Percentiles rank a stretch among this genome's conserved stretches.
These are phyloP conservation scores for Crepidodera aurea DNA, from an alignment of 2,888 invertebrate genomes.

Conservation along the genomic window DNA sequence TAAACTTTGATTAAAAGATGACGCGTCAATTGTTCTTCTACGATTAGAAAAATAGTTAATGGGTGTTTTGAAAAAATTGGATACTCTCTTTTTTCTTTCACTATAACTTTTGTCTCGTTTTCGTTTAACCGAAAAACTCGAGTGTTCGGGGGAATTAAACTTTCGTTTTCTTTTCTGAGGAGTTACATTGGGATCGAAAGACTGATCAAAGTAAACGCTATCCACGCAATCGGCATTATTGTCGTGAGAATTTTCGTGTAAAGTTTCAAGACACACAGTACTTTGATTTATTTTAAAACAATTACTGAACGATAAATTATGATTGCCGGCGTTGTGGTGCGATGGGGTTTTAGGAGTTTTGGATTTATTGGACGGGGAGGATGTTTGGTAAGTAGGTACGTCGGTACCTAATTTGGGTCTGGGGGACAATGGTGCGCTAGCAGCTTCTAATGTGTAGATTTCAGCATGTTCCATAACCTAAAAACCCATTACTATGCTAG, in stretches of 20 bases:
- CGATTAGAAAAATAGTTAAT: constrained; percentile 58
- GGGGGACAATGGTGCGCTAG: constrained; percentile 66
- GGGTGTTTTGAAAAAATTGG: constrained; percentile 58
- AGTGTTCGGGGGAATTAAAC: constrained; percentile 48
- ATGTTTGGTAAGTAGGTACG: constrained; percentile 35
- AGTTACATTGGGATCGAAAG: constrained; percentile 40
- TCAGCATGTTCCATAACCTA: constrained; percentile 76
- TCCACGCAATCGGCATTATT: constrained; percentile 46
- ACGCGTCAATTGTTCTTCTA: constrained; percentile 55
- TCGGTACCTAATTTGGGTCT: constrained; percentile 53
- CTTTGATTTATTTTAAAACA: constrained; percentile 38
- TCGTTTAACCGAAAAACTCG: constrained; percentile 43
- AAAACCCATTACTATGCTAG: constrained; percentile 59
- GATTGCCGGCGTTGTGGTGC: constrained; percentile 38
- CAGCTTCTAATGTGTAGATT: constrained; percentile 72
- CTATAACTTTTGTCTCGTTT: constrained; percentile 56
- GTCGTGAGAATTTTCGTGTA: constrained; percentile 54
- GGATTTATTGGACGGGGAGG: constrained; percentile 33
- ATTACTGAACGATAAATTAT: constrained; percentile 27
- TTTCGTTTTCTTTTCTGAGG: constrained; percentile 49
- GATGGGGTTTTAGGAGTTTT: constrained; percentile 35
- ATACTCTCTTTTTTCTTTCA: constrained; percentile 54
- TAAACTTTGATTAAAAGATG: constrained; percentile 50
- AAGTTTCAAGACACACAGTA: constrained; percentile 48
- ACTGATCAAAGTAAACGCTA: constrained; percentile 48